Base-by-base conservation (phyloP, 1,140 invertebrate genomes). In the Leptonema lineaticorne region DNA sequence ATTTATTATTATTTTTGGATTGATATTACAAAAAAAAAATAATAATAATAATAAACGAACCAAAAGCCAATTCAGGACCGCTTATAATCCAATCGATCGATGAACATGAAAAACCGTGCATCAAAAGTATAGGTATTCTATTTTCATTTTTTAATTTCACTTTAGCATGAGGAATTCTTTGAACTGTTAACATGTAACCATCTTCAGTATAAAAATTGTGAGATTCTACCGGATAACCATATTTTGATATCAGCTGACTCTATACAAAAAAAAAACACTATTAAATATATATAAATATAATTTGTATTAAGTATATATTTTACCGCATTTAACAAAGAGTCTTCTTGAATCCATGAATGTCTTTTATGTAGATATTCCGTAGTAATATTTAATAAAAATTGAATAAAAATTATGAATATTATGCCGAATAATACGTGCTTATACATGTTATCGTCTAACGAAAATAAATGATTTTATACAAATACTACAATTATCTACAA, bases 41-140 rank as follows among this genome's bases (percentile, higher is more conserved):
- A 33, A 11, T 7, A 45, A 45, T 45, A 45, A n/a, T 45, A n/a
- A n/a, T 45, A 75, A 41, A 69, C 63, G n/a, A 77, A 83, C 83
- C 86, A 26, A 88, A 75, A 46, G 81, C 81, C 66, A 80, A 83
- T 28, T 81, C 73, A 0, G 86, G 84, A 0, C 85, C 83, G 20
- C 80, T 81, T 5, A 88, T 72, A 2, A 90, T 77, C 85, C 85
- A 92, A 71, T 86, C 85, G 2, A 82, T 80, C 0, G 87, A 87
- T 37, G 85, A 85, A 14, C 79, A 83, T 0, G 89, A 60, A 16
- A 92, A 71, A 7, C 90, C 90, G 73, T 92, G 90, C 79, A 89
- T 84, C 0, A 92, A 70, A 11, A 88, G 82, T 0, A 85, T 82
- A 18, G 62, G 60, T n/a, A 24, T 58, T 26, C 33, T 45, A 67